These are phyloP conservation scores for Poeciliopsis gracilis DNA, from an alignment of 2,797 vertebrate genomes.

Conservation along the genomic window DNA sequence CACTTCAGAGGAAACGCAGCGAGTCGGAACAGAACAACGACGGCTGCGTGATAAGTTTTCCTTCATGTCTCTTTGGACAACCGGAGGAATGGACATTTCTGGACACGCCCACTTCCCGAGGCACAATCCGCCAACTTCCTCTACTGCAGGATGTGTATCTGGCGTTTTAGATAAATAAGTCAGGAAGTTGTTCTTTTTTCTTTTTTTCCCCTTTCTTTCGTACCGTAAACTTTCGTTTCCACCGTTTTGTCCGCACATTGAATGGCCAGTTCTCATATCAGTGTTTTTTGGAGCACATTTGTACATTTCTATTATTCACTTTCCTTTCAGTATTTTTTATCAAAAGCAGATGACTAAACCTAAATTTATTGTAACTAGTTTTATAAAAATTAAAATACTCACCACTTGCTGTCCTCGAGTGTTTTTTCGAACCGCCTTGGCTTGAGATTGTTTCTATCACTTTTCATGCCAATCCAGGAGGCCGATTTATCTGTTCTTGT, in stretches of 20 bases:
- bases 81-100: constrained; percentile 74
- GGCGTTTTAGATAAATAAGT: constrained; percentile 68
- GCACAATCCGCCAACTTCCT: constrained; percentile 68
- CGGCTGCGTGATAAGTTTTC: constrained; percentile 60
- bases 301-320: constrained; percentile 75
- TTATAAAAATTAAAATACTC: constrained; percentile 79
- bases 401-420: constrained; percentile 3
- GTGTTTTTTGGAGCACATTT: constrained; percentile 50
- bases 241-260: constrained; percentile 2
- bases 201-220: constrained; percentile 1
- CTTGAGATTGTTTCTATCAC: not conserved
- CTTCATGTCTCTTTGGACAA: constrained; percentile 52
- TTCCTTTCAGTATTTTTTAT: constrained; percentile 73
- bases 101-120: constrained; percentile 67
- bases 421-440: not conserved
- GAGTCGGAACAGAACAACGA: constrained; percentile 51
- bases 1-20: constrained; percentile 55
- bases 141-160: constrained; percentile 72
- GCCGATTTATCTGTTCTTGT: constrained; percentile 28
- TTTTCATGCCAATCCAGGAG: constrained; percentile 10
- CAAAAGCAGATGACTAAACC: constrained; percentile 59
- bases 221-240: constrained; percentile 5
- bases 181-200: constrained; percentile 54
- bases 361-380: constrained; percentile 76
- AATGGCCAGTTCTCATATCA: constrained; percentile 14